Evolutionary conservation across 2,888 invertebrate genomes (phyloP).

Genomic region (Erebia palarica): DNA sequence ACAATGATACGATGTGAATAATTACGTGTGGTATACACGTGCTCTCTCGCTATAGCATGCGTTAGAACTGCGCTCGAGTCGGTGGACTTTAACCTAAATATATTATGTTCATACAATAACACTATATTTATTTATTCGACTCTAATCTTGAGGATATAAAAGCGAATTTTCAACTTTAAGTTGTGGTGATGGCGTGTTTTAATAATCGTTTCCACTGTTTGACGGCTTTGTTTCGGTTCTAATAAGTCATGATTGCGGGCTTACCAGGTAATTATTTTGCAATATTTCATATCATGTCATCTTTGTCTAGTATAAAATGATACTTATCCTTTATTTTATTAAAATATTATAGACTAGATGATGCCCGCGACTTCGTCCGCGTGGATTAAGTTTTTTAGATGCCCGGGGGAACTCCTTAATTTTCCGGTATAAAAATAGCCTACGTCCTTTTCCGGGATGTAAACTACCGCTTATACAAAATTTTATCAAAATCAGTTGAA

Average conservation of each 20-base stretch:
- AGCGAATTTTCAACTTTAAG: conserved; percentile 2
- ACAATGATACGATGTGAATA: not conserved
- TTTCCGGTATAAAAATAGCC: no score
- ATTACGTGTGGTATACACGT: conserved; percentile 51
- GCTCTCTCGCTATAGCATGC: conserved; percentile 56
- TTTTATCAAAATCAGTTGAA: no score
- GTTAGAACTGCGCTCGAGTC: conserved; percentile 64
- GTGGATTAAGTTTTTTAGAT: no score
- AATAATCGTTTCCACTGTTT: conserved; percentile 22
- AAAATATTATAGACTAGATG: no score
- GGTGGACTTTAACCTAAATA: conserved; percentile 52
- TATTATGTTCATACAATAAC: conserved; percentile 44
- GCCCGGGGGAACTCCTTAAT: no score
- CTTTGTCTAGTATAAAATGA: no score
- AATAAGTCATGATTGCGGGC: not conserved
- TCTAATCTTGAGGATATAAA: not conserved
- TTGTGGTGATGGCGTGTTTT: conserved; percentile 1
- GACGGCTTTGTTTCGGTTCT: conserved; percentile 10
- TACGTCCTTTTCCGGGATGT: no score
- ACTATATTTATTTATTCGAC: conserved; percentile 10
- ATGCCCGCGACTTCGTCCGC: no score
- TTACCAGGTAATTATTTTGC: conserved; percentile 3
- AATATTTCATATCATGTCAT: conserved; percentile 3
- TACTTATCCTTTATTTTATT: no score
- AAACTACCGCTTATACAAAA: no score